Evolutionary conservation across 2,797 vertebrate genomes (phyloP), one percentile per base, ranked within the genome.

Genomic region (Synaphobranchus kaupii): DNA sequence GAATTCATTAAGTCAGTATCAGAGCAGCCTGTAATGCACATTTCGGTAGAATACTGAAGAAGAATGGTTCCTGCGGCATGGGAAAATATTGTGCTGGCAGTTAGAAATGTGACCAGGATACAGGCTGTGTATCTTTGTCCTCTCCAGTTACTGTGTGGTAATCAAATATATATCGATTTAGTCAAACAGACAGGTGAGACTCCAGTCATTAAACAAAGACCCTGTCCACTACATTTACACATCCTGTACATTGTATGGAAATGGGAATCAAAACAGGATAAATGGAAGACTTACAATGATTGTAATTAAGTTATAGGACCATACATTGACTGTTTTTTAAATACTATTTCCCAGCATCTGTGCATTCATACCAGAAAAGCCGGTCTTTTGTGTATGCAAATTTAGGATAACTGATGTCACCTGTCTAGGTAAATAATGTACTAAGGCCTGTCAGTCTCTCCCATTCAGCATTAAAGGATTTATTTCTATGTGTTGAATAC

Each of bases 21-120:
- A 39, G 39, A 2, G 39, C 1, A 39, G 39, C 39, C 7, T 7
- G 22, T 12, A 10, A 47, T 81, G 50, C 50, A 50, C 25, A 50
- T 81, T 81, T 81, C 9, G 10, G 78, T 50, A n/a, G 63, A 68
- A 68, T 68, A 68, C 17, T 68, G 50, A 48, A 81, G 44, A 50
- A 50, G 47, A 50, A 50, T 48, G 78, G 12, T 47, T 47, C 22
- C 15, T 47, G 39, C 3, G 73, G 68, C 68, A 71, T 71, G 13
- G 17, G 39, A 13, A 25, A 81, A 25, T 50, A 47, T 50, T 25
- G 47, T n/a, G 54, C 56, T 86, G 56, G 85, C 93, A 93, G 94
- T 93, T 82, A 84, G 92, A 92, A 92, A 87, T 89, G 94, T 94
- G 93, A 95, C 94, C 95, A 95, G 95, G 94, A 95, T 94, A 94